phyloP scores from a whole-genome alignment of 2,113 vertebrate species.

The Papio anubis region DNA sequence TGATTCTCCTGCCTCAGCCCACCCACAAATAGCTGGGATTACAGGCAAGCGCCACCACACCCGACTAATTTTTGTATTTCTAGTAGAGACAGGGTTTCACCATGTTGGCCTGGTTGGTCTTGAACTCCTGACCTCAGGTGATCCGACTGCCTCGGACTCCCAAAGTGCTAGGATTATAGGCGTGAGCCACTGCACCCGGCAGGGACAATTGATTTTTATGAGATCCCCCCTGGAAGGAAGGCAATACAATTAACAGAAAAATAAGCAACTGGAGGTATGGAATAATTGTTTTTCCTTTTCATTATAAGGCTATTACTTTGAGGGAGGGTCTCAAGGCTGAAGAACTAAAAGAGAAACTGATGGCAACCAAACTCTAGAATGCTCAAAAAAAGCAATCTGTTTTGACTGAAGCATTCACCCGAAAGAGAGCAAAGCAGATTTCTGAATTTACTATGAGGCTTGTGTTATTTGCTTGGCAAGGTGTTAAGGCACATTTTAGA shows the following conservation, averaged over 20 bases:
- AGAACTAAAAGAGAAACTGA: constrained; percentile 29
- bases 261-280: neutral
- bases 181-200: too few species aligned
- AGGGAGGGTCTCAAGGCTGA: constrained; percentile 46
- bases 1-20: too few species aligned
- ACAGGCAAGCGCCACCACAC: too few species aligned
- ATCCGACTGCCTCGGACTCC: too few species aligned
- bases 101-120: too few species aligned
- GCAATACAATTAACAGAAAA: constrained; percentile 12
- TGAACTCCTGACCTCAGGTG: too few species aligned
- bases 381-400: constrained; percentile 53
- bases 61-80: too few species aligned
- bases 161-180: too few species aligned
- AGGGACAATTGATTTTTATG: neutral
- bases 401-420: constrained; percentile 50
- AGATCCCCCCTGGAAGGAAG: neutral
- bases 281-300: constrained; percentile 39
- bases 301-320: constrained; percentile 12
- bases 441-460: constrained; percentile 63
- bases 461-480: constrained; percentile 64
- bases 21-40: too few species aligned
- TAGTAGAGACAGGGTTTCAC: too few species aligned
- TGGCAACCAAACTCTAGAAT: constrained; percentile 42
- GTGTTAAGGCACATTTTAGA: constrained; percentile 58
- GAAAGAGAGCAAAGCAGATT: constrained; percentile 51